Evolutionary conservation across 2,113 vertebrate species (phyloP).

Genomic region (Pungitius pungitius): DNA sequence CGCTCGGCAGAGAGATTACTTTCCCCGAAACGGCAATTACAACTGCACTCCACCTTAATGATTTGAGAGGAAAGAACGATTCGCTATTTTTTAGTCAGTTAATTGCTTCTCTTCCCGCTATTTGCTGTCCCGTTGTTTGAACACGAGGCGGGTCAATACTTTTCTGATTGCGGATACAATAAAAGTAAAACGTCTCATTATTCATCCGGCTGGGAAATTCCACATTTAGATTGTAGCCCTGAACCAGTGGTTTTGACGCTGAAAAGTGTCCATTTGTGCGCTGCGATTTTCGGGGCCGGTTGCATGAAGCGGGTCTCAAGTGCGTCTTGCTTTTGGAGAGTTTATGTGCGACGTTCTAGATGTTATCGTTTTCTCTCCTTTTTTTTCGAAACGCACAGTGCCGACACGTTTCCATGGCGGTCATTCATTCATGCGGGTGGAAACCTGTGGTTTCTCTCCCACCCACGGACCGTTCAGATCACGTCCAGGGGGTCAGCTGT

Average conservation of each 20-base stretch:
- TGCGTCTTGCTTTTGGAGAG: constrained; percentile 21
- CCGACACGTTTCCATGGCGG: neutral
- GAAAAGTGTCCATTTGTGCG: constrained; percentile 46
- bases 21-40: constrained; percentile 69
- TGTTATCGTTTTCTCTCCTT: too few relatives aligned
- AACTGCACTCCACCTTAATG: constrained; percentile 52
- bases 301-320: too few relatives aligned
- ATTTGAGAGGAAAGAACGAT: constrained; percentile 47
- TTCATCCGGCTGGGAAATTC: constrained; percentile 64
- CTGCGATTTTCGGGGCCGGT: constrained; percentile 23
- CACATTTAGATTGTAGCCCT: constrained; percentile 61
- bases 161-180: constrained; percentile 67
- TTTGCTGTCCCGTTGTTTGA: constrained; percentile 60
- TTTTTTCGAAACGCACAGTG: too few relatives aligned
- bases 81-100: constrained; percentile 43
- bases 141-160: constrained; percentile 65
- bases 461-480: constrained; percentile 33
- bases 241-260: constrained; percentile 41
- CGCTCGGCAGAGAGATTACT: constrained; percentile 47
- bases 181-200: constrained; percentile 68
- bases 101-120: constrained; percentile 59
- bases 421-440: neutral
- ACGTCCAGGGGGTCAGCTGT: constrained; percentile 42
- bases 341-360: neutral
- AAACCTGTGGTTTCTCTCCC: constrained; percentile 20